Conservation (phyloP, 2,113 vertebrate species). For the Pseudopodoces humilis region DNA sequence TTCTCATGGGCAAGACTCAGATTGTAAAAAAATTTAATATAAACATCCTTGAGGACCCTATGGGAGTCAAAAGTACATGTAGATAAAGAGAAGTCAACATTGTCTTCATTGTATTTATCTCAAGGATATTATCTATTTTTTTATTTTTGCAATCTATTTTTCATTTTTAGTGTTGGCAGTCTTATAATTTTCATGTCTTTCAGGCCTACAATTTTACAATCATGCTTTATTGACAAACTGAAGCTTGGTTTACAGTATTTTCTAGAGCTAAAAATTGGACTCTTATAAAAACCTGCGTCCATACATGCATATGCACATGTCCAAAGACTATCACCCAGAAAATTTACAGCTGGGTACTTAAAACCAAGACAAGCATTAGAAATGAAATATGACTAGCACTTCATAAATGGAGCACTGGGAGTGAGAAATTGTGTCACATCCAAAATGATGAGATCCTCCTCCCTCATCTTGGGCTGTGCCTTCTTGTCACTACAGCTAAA, state of each 20-base stretch:
- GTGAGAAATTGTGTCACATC: background rate
- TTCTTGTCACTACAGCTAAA: background rate
- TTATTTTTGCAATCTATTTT: background rate
- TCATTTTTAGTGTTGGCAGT: background rate
- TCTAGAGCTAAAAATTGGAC: background rate
- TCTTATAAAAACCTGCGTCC: background rate
- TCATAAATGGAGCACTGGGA: background rate
- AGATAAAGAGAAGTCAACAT: background rate
- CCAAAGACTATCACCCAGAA: background rate
- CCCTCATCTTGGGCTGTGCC: background rate
- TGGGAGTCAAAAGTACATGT: background rate
- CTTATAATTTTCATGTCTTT: background rate
- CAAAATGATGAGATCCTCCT: background rate
- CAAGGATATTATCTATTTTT: background rate
- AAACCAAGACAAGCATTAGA: background rate
- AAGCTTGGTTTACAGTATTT: background rate
- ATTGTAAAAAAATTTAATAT: background rate
- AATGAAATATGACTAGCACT: background rate
- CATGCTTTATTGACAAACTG: background rate
- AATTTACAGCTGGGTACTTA: background rate
- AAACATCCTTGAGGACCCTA: background rate
- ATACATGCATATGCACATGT: background rate
- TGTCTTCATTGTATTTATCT: background rate
- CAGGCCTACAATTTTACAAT: background rate
- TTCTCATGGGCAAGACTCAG: background rate